These are phyloP conservation scores for Littorina saxatilis DNA, from an alignment of 1,140 invertebrate genomes.

Conservation along the genomic window DNA sequence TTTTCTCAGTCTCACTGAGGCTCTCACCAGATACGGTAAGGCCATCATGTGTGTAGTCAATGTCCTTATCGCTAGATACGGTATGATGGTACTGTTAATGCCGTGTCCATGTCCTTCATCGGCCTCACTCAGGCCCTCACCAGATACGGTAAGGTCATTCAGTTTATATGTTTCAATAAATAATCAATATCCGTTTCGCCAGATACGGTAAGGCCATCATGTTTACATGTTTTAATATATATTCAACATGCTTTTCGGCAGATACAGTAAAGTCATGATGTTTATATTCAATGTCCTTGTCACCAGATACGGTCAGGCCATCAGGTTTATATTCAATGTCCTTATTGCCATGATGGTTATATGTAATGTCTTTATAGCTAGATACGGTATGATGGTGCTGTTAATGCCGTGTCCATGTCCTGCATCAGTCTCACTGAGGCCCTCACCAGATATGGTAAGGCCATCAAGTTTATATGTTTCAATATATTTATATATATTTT, in stretches of 20 bases:
- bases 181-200: too few relatives aligned
- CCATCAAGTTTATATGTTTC: not conserved
- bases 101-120: constrained; percentile 81
- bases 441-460: constrained; percentile 77
- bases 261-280: too few relatives aligned
- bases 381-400: too few relatives aligned
- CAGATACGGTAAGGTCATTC: constrained; percentile 74
- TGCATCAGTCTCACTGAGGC: constrained; percentile 78
- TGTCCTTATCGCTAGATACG: not conserved
- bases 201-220: constrained; percentile 74
- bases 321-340: too few relatives aligned
- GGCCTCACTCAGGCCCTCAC: constrained; percentile 77
- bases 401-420: constrained; percentile 80
- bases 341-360: not conserved
- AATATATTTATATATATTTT: not conserved
- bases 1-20: constrained; percentile 78
- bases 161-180: too few relatives aligned
- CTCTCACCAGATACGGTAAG: constrained; percentile 77
- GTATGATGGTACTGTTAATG: not conserved
- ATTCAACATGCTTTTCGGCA: too few relatives aligned
- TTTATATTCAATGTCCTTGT: not conserved
- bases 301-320: not conserved
- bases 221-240: constrained; percentile 24
- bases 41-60: not conserved
- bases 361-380: too few relatives aligned